Base-by-base conservation (phyloP, 2,888 invertebrate species). In the Clitarchus hookeri region DNA sequence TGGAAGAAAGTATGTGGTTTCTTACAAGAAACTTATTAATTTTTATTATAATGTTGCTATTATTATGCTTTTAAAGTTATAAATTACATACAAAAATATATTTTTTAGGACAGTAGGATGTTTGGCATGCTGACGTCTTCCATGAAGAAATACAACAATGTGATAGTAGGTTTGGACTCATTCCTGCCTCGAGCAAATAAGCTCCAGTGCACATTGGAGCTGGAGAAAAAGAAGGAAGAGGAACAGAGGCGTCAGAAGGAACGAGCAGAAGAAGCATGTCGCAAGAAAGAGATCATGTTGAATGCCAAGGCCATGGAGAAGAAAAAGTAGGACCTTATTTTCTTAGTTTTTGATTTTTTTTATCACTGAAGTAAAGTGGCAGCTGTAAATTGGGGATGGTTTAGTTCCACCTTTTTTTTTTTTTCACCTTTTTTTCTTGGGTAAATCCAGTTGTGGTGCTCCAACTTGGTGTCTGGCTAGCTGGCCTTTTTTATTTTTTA, bases 211-310 rank as follows among this genome's bases (percentile, higher is more conserved):
- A 19, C n/a, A n/a, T 8, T 9, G n/a, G 85, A 85, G 11, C 26
- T 85, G 26, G 44, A 65, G 53, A 84, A 85, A n/a, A 85, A 53
- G 84, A 88, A 85, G 83, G 87, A 87, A 85, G 88, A 88, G 83
- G 86, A 87, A 44, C 79, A 86, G 4, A 80, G 84, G 78, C 87
- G 86, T 25, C 84, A 85, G 79, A 65, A 83, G 44, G 86, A 86
- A 23, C 86, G 86, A 48, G 87, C 84, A 4, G 88, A 87, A 80
- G 86, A 85, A 27, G 88, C 87, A 19, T 84, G 80, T n/a, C 86
- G 84, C 84, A 88, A 87, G 79, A 87, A 84, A 44, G 87, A 87
- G 44, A 85, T 87, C 54, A 44, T 65, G 0, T 23, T 88, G 44
- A 87, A 86, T 79, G 84, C 85, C 26, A 86, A 84, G 79, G 54